These are phyloP conservation scores for Automeris io DNA, from an alignment of 2,888 invertebrate species.

Conservation along the genomic window DNA sequence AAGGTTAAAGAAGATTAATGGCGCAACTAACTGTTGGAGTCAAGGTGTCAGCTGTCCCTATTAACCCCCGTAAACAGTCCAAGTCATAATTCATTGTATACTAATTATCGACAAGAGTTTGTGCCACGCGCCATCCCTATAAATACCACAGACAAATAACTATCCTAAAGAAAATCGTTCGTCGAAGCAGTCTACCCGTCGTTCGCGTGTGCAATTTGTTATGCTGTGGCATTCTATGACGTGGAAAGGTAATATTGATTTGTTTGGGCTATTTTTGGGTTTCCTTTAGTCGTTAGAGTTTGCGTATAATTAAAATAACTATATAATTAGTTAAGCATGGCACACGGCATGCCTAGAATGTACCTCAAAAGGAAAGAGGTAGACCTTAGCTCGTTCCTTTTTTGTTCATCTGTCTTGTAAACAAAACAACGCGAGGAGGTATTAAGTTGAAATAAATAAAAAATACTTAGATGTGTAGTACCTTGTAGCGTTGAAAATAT, in stretches of 20 bases:
- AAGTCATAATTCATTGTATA: constrained; percentile 49
- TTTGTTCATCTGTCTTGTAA: too few species aligned
- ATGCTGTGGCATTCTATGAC: constrained; percentile 39
- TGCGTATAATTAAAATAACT: constrained; percentile 9
- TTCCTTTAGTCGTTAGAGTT: constrained; percentile 24
- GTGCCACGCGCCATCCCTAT: constrained; percentile 25
- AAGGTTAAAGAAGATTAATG: constrained; percentile 5
- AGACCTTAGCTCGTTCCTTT: too few species aligned
- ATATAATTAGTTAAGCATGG: neutral
- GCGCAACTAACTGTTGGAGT: neutral
- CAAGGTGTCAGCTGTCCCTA: constrained; percentile 46
- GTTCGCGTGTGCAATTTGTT: constrained; percentile 41
- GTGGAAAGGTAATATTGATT: constrained; percentile 26
- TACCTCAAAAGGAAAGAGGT: too few species aligned
- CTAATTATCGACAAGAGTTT: constrained; percentile 51
- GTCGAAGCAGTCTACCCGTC: neutral
- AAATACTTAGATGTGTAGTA: too few species aligned
- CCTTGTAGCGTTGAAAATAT: too few species aligned
- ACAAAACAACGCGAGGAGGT: too few species aligned
- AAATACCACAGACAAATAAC: constrained; percentile 11
- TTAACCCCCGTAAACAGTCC: constrained; percentile 56
- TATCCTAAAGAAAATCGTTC: constrained; percentile 2
- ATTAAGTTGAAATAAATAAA: too few species aligned
- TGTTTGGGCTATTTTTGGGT: constrained; percentile 42
- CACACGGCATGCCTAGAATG: too few species aligned